These are phyloP conservation scores for Pipistrellus nathusii DNA, from an alignment of 2,797 vertebrate genomes.

Conservation along the genomic window DNA sequence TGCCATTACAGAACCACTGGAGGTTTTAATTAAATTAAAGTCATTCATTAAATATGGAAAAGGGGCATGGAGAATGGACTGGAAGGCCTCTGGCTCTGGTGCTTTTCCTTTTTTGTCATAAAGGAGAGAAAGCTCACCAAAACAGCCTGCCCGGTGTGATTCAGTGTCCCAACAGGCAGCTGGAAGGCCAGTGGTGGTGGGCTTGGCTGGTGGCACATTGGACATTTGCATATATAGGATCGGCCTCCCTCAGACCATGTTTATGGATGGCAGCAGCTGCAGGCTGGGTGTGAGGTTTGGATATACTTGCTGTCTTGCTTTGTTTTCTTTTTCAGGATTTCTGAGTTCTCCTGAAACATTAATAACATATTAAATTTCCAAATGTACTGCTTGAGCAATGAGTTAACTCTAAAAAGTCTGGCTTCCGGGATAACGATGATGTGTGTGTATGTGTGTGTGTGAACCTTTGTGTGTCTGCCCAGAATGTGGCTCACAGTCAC, in stretches of 20 bases:
- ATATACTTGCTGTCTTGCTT: background rate
- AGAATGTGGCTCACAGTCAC: background rate
- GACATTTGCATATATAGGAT: slow-evolving; percentile 30
- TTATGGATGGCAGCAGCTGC: background rate
- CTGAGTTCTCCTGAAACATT: background rate
- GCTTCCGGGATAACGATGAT: background rate
- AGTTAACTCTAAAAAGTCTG: background rate
- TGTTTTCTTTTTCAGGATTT: slow-evolving; percentile 25
- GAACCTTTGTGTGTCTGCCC: background rate
- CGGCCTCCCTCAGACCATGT: background rate
- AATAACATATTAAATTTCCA: background rate
- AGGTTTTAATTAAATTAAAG: slow-evolving; percentile 64
- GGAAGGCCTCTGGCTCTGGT: background rate
- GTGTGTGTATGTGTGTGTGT: background rate
- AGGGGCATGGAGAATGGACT: background rate
- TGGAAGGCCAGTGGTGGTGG: background rate
- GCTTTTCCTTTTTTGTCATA: background rate
- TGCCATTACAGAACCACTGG: background rate
- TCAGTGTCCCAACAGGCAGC: background rate
- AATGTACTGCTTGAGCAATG: background rate
- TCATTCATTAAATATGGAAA: slow-evolving; percentile 6
- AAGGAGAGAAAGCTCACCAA: slow-evolving; percentile 13
- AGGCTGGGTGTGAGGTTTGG: background rate
- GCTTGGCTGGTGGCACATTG: background rate
- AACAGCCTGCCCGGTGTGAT: background rate